These are phyloP conservation scores for Tachyglossus aculeatus DNA, from an alignment of 2,797 vertebrate genomes.

Conservation along the genomic window DNA sequence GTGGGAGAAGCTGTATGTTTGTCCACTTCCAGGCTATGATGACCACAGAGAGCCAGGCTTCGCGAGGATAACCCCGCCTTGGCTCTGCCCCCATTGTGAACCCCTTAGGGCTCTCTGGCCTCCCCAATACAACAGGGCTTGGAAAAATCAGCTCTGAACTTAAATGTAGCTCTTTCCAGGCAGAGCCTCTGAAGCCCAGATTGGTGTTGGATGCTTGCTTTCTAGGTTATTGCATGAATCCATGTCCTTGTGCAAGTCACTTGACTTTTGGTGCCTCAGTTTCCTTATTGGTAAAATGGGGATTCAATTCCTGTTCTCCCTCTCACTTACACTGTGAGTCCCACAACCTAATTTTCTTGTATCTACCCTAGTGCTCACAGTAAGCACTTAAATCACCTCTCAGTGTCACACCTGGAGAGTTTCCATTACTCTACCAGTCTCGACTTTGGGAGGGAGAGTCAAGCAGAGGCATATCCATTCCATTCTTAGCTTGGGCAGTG, in stretches of 20 bases:
- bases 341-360: neutral
- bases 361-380: neutral
- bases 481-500: too few species aligned
- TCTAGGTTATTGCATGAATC: neutral
- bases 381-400: too few species aligned
- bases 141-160: neutral
- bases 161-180: neutral
- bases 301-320: too few species aligned
- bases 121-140: neutral
- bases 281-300: too few species aligned
- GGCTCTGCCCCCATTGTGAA: neutral
- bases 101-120: neutral
- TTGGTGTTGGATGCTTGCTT: too few species aligned
- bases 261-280: neutral
- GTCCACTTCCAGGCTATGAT: neutral
- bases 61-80: neutral
- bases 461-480: too few species aligned
- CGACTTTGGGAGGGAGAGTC: too few species aligned
- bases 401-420: too few species aligned
- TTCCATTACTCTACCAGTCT: too few species aligned
- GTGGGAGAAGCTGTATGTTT: neutral
- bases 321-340: too few species aligned
- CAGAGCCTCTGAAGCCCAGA: neutral
- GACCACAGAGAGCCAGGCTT: neutral
- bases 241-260: neutral